Percentiles rank a stretch among this genome's conserved stretches.
Evolutionary conservation across 1,140 invertebrate genomes (phyloP).

Genomic region (Lasioglossum baleicum): DNA sequence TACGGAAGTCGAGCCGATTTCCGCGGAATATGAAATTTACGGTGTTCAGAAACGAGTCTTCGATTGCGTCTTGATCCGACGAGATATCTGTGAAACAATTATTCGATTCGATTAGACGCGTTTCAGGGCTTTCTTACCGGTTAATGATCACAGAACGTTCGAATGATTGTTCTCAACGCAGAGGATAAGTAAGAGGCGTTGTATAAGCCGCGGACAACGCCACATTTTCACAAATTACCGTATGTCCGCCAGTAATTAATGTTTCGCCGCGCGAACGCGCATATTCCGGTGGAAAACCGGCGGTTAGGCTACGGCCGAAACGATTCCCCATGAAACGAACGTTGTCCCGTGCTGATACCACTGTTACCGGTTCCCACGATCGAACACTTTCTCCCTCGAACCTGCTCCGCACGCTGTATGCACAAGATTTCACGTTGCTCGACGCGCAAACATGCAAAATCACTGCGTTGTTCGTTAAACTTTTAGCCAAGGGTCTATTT

Average conservation of each 20-base stretch:
- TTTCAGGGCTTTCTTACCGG: background rate
- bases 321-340: slow-evolving; percentile 31
- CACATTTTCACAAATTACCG: background rate
- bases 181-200: background rate
- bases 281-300: background rate
- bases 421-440: slow-evolving; percentile 28
- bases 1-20: background rate
- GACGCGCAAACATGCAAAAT: slow-evolving; percentile 33
- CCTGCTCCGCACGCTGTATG: slow-evolving; percentile 29
- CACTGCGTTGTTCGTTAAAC: background rate
- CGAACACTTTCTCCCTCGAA: slow-evolving; percentile 70
- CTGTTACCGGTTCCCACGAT: slow-evolving; percentile 72
- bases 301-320: background rate
- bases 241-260: background rate
- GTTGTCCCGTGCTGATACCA: slow-evolving; percentile 28
- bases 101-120: background rate
- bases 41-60: no score
- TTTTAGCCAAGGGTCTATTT: no score
- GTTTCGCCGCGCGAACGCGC: background rate
- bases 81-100: background rate
- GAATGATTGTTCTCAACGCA: background rate
- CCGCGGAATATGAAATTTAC: background rate
- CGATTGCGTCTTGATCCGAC: no score
- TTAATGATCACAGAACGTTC: background rate
- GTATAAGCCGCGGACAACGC: background rate